Evolutionary conservation across 1,140 invertebrate genomes (phyloP), one percentile per base, ranked within the genome.

Genomic region (Drosophila murphyi): DNA sequence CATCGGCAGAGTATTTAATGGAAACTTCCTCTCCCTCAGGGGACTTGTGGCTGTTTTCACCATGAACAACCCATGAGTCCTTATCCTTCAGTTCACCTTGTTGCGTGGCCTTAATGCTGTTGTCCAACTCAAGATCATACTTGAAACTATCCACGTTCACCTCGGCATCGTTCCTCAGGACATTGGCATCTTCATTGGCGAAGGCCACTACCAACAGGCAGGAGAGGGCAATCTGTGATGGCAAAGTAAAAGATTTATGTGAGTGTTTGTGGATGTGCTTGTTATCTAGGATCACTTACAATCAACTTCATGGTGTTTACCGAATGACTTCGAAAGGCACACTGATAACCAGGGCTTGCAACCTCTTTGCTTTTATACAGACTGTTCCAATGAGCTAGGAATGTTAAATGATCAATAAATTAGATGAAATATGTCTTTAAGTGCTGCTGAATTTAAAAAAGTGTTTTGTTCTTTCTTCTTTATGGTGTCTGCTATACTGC

Each of bases 41-140:
- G 48, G 96, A 95, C 1, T 94, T 96, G 93, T 96, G 96, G 2
- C 93, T 93, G 87, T 96, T 96, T 1, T 94, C 94, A 3, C 97
- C 97, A 32, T 95, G 93, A 78, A 97, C 96, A 0, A 95, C 94
- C 72, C 96, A 94, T 31, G 94, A 0, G 20, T 20, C 93, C 2
- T 94, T 93, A 45, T 94, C 94, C 73, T 95, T 95, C 64, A 97
- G 92, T 90, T 93, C 94, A 70, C 97, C 97, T 60, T 94, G 92
- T 92, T 97, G 96, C 90, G 96, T 93, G 8, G 95, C 94, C 1
- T 95, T 92, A 64, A 97, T 97, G 83, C 96, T 95, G 93, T 98
- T 97, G 6, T 95, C 96, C 68, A 96, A 96, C 93, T 97, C 95
- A 90, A 96, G 95, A 0, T 10, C 50, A 4, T 50, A 80, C 2